A percentile compares a stretch with the other conserved stretches of the same genome.
phyloP scores from a whole-genome alignment of 2,888 invertebrate species.

The Caenorhabditis afra region DNA sequence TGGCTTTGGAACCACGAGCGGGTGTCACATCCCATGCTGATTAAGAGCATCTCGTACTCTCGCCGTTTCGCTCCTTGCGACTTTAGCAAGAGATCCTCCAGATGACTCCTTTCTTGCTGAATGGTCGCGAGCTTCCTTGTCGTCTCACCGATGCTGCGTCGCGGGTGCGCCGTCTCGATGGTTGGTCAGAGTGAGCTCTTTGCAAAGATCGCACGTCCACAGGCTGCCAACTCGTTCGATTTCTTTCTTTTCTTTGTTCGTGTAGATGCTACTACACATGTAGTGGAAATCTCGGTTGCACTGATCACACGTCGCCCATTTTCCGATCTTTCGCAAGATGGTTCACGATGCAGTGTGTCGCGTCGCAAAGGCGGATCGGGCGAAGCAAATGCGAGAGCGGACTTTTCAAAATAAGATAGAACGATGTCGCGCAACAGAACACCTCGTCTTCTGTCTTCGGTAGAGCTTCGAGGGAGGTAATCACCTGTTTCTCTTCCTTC shows the following conservation, averaged over 20 bases:
- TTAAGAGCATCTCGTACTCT: neutral
- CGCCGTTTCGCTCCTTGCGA: neutral
- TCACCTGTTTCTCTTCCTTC: neutral
- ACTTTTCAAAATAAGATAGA: neutral
- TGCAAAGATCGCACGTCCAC: no score
- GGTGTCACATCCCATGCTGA: neutral
- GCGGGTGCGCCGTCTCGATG: no score
- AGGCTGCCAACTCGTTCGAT: no score
- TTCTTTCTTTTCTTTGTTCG: no score
- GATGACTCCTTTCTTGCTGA: no score
- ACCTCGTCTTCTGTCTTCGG: neutral
- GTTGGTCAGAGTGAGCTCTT: no score
- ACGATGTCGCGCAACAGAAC: neutral
- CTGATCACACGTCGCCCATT: neutral
- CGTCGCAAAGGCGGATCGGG: neutral
- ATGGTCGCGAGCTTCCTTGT: no score
- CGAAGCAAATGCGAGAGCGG: neutral
- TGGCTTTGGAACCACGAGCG: slow-evolving; percentile 2
- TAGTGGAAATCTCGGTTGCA: slow-evolving; percentile 4
- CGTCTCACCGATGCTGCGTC: no score
- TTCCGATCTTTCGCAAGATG: neutral
- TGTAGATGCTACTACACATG: no score
- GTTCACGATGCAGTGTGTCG: neutral
- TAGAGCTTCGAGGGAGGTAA: no score
- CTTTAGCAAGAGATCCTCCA: neutral